Percentiles rank a stretch among this genome's conserved stretches.
Evolutionary conservation across 2,797 vertebrate species (phyloP).

Genomic region (Leptoclinus maculatus): DNA sequence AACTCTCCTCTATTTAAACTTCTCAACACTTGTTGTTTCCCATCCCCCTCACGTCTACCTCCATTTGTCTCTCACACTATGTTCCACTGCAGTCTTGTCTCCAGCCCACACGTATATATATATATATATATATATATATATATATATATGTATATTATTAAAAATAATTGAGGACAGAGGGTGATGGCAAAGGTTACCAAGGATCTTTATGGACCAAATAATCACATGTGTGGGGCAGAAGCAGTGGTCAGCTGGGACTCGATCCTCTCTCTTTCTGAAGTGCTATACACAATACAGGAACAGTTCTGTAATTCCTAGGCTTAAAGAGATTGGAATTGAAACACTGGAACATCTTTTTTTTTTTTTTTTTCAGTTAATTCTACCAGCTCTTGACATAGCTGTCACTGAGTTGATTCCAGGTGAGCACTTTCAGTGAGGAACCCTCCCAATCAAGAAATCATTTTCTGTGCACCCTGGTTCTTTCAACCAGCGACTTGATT

Average conservation of each 20-base stretch:
- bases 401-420: slow-evolving; percentile 24
- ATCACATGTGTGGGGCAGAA: background rate
- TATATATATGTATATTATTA: too few species aligned
- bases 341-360: background rate
- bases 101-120: background rate
- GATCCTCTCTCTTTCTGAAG: background rate
- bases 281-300: background rate
- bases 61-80: slow-evolving; percentile 13
- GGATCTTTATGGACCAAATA: background rate
- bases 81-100: slow-evolving; percentile 10
- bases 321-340: background rate
- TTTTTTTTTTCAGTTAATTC: background rate
- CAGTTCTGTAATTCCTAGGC: background rate
- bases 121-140: too few species aligned
- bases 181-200: background rate
- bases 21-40: background rate
- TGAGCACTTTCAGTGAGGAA: slow-evolving; percentile 40
- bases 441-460: slow-evolving; percentile 28
- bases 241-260: background rate
- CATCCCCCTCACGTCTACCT: background rate
- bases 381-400: slow-evolving; percentile 9
- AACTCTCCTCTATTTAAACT: background rate
- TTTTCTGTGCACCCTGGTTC: slow-evolving; percentile 13
- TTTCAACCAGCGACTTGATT: slow-evolving; percentile 51
- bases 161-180: slow-evolving; percentile 8